Base-by-base conservation (phyloP, 1,140 invertebrate species). In the Drosophila teissieri region DNA sequence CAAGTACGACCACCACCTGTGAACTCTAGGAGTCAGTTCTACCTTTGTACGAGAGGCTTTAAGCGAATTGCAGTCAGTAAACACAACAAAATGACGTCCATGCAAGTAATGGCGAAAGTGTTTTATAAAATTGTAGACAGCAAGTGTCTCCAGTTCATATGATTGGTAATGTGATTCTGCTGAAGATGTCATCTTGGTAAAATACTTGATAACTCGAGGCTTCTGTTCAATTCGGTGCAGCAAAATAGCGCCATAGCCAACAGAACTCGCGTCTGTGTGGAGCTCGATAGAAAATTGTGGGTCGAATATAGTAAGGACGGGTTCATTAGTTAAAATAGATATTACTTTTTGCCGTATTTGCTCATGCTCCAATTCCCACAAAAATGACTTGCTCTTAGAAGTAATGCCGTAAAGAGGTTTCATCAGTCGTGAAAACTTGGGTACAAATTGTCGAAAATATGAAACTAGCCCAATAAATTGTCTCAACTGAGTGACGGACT, bases 71-170 rank as follows among this genome's bases (percentile, higher is more conserved):
- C 19, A 19, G 8, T 60, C 64, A 7, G 64, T 67, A 17, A 10
- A 44, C 7, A 68, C 27, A 11, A 24, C 17, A 49, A 73, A 68
- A 48, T 67, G 34, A 27, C 27, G 64, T 11, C 56, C 56, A 14
- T 56, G 63, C 11, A 73, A 54, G 49, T 61, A 73, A 61, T 61
- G 64, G n/a, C 55, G 37, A 17, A 55, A 61, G 15, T 69, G 64
- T 5, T 61, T 62, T 0, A 69, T 48, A 34, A n/a, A 51, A 19
- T 69, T 75, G 3, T 54, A 34, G 2, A 54, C 63, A n/a, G 51
- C 27, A 12, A 55, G 24, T 4, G 56, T 61, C 56, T 68, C 55
- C 1, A 61, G 42, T 44, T 69, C 44, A 11, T 61, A 61, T n/a
- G 55, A 73, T 24, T 69, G 51, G 27, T 68, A 73, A 42, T 36